Base-by-base conservation (phyloP, 2,888 invertebrate genomes). In the Eupithecia dodoneata region DNA sequence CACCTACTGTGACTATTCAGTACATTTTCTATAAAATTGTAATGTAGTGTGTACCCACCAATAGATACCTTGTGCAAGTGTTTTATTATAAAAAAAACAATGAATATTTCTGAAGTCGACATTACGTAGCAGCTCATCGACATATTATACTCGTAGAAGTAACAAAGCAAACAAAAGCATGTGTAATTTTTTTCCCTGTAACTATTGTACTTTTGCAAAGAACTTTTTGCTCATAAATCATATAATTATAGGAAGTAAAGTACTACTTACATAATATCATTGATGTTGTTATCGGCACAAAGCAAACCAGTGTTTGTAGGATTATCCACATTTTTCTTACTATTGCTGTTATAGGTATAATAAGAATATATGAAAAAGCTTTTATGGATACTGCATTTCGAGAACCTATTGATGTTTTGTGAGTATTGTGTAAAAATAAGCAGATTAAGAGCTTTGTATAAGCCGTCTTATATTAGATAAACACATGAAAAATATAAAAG, bases 381-480 rank as follows among this genome's bases (percentile, higher is more conserved):
- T 72, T 72, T 73, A 72, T 30, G 65, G 18, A 71, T 74, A 71
- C 52, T 67, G 74, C 71, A 74, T 74, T 76, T 76, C 12, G 76
- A 73, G 72, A 79, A 74, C 42, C 45, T 76, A 79, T 76, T 73
- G 72, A 73, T 79, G 76, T 76, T 79, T 70, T 75, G 73, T 74
- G 76, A 74, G 70, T 79, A 76, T 72, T 76, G 79, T 79, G 72
- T 74, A 79, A 79, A 78, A 59, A 81, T 78, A 83, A 83, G 84
- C 83, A 82, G 77, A 83, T 86, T 79, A 86, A 85, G 91, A 91
- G 92, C 91, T 90, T 91, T 86, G 85, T 86, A 83, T 83, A 84
- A 84, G 85, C 89, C 88, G 87, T 88, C 88, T 86, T 85, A 86
- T 87, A 84, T 84, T 86, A 85, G 82, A 84, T 87, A 85, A 85